Evolutionary conservation across 2,888 invertebrate species (phyloP), one percentile per base, ranked within the genome.

Genomic region (Sinohyriopsis cumingii): DNA sequence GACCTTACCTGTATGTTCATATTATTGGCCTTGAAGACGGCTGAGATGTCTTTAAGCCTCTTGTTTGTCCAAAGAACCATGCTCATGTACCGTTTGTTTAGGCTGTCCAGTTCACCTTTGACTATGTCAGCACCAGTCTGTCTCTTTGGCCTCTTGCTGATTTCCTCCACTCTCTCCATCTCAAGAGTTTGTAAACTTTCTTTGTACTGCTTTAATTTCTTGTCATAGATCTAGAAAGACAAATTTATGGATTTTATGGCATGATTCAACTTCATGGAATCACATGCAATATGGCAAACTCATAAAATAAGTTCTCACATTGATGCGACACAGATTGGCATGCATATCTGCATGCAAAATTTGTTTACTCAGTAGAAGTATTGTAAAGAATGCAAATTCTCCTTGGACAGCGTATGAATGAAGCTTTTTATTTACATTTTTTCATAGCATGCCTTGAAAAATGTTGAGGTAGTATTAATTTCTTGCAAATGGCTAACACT

Each of bases 21-120:
- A 72, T 82, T 82, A 33, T 81, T 73, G 55, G 81, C 81, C 9
- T 82, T 76, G 45, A 86, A 78, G 24, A 81, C 83, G 57, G 80
- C 78, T 60, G 85, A 94, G 92, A 90, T 95, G 94, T 84, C 82
- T 63, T 83, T 82, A 1, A 89, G 82, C 59, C 86, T 91, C 76
- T 93, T 83, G 71, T 88, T 88, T 57, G 90, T 79, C 83, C 85
- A 85, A 73, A 89, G 86, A 62, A 90, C 88, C 84, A 90, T 78
- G 68, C 89, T 92, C 87, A 94, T 94, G 89, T 95, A 96, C 78
- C 94, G 93, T 73, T 93, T 93, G 90, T 96, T 96, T 87, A 96
- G 92, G 45, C 93, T 93, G 87, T 96, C 96, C 86, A 97, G 91
- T 83, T 96, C 94, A 76, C 92, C 92, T 57, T 94, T 94, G 53